Evolutionary conservation across 92 coral and sea anemone species (phyloP).

Genomic region (Desmophyllum pertusum): DNA sequence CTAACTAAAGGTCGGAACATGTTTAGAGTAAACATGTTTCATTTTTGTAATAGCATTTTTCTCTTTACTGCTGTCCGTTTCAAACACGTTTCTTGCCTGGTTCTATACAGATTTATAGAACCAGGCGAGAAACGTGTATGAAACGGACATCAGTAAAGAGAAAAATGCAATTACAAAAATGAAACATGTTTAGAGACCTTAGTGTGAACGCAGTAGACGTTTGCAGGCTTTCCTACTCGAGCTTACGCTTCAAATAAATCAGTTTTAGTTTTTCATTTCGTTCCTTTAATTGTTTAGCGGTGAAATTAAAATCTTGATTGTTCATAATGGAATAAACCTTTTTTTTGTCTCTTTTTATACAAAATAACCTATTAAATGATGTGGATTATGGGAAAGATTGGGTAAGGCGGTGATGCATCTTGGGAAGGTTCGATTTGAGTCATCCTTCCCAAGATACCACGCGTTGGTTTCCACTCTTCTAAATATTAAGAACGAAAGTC

Average conservation of each 20-base stretch:
- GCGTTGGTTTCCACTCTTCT: background rate
- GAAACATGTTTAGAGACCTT: too few relatives aligned
- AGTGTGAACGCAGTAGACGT: too few relatives aligned
- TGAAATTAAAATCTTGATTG: background rate
- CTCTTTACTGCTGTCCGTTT: too few relatives aligned
- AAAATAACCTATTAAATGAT: background rate
- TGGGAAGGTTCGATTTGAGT: background rate
- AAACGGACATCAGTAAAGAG: too few relatives aligned
- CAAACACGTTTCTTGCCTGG: too few relatives aligned
- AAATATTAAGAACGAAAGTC: background rate
- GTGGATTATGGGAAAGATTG: background rate
- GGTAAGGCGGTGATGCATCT: background rate
- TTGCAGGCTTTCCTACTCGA: too few relatives aligned
- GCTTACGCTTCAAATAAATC: background rate
- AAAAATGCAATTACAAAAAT: too few relatives aligned
- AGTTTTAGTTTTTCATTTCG: background rate
- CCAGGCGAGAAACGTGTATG: too few relatives aligned
- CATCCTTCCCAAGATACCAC: background rate
- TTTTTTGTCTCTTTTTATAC: background rate
- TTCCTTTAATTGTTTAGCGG: background rate
- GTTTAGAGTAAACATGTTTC: too few relatives aligned
- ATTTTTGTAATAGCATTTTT: too few relatives aligned
- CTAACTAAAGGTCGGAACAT: too few relatives aligned
- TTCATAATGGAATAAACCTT: background rate
- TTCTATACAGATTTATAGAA: too few relatives aligned